Base-by-base conservation (phyloP, 2,113 vertebrate species). In the Pseudopipra pipra region DNA sequence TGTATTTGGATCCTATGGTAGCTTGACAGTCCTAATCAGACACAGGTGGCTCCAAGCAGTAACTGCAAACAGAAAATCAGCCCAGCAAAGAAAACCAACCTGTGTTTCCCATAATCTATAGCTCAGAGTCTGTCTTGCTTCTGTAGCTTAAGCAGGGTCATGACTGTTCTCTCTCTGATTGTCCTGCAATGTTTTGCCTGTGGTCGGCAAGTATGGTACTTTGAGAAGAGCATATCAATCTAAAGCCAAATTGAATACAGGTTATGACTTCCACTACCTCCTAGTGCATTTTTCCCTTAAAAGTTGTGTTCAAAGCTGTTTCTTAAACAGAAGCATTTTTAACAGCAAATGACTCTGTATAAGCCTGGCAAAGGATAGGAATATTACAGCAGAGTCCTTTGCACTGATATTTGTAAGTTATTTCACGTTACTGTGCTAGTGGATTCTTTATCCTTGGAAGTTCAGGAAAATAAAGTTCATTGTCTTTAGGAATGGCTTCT, bases 1-100 rank as follows among this genome's bases (percentile, higher is more conserved):
- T 85, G 41, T 76, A 91, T 97, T 93, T 95, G 87, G 55, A 90
- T 91, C 75, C 44, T 44, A 43, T 47, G 74, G 56, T 72, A 85
- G 76, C 76, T 59, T 89, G 39, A 52, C 44, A 20, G 21, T 66
- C 54, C 8, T 59, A 89, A 94, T 87, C 62, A 95, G 67, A 81
- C 67, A 63, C 25, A 65, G 74, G 43, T n/a, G 30, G n/a, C 66
- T 91, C 62, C 66, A 81, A 95, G 81, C 28, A 28, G 22, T 68
- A 55, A 43, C 19, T 83, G n/a, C 43, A 85, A 92, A 81, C 8
- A 61, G 94, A n/a, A 28, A 74, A 43, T 51, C 52, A 82, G 6
- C 9, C n/a, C 47, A 66, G 16, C 33, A 70, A 90, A 80, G 62
- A 72, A 79, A 82, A 83, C 7, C 65, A 87, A 0, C 23, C 23